Base-by-base conservation (phyloP, 35 echinoderm and acorn worm species). In the Stichopus chloronotus region DNA sequence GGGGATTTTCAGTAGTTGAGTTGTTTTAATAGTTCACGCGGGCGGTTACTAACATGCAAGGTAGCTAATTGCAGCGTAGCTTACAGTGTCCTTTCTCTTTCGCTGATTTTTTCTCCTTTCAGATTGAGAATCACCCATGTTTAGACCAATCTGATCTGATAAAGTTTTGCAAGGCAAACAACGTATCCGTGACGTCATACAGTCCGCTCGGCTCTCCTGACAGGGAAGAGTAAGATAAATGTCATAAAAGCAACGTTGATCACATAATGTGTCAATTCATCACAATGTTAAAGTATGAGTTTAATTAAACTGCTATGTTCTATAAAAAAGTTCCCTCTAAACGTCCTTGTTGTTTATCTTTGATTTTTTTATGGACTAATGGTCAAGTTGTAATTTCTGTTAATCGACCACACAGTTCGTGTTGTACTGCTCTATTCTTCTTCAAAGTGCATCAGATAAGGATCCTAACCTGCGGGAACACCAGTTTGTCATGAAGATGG, bases 151-250 rank as follows among this genome's bases (percentile, higher is more conserved):
- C 56, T 20, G 63, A 63, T 4, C 87, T 89, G 58, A 89, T 89
- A 19, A 58, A 72, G 8, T 89, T 89, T 58, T 89, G 87, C 63
- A 89, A 89, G 87, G 6, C 58, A 14, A 61, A 68, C 19, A 30
- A 72, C n/a, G 63, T 89, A 16, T 9, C 57, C 22, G 87, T 89
- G 59, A 89, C 87, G 59, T n/a, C 87, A n/a, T 89, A 68, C 87
- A 89, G 87, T 58, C 87, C 87, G 5, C 87, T 89, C 7, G 87
- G 87, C 11, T 89, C 87, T 9, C 87, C 87, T 68, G 87, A 89
- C 59, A 63, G 87, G 30, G 8, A 12, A 89, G 17, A 25, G 87
- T 89, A 89, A 68, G 56, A 43, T 43, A 43, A 43, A 43, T 43
- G 30, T 43, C 30, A 3, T 72, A 16, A 21, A 21, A 21, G 13